phyloP scores from a whole-genome alignment of 2,113 vertebrate species.

The Calyptomena viridis region DNA sequence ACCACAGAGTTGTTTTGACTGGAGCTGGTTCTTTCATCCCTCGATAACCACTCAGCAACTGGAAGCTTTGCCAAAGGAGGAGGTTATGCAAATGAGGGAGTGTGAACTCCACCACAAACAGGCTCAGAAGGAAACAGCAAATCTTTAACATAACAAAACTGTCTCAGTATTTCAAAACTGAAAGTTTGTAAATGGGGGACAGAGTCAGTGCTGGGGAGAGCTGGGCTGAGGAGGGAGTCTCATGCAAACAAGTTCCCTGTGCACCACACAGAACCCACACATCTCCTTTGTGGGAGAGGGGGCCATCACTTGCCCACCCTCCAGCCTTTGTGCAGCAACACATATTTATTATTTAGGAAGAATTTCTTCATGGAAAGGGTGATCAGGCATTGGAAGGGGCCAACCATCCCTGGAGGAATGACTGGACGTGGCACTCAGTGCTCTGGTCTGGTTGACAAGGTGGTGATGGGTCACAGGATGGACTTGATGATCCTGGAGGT shows the following conservation, averaged over 20 bases:
- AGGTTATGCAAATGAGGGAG: neutral
- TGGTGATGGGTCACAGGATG: neutral
- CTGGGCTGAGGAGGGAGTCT: neutral
- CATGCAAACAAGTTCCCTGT: neutral
- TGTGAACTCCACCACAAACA: neutral
- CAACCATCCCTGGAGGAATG: neutral
- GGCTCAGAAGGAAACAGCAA: neutral
- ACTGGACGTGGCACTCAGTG: neutral
- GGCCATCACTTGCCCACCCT: neutral
- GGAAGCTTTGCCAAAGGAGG: neutral
- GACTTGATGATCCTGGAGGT: neutral
- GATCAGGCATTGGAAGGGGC: too few relatives aligned
- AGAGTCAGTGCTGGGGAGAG: neutral
- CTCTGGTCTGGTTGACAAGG: neutral
- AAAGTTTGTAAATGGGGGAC: neutral
- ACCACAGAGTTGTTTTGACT: slow-evolving; percentile 51
- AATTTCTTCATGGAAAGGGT: neutral
- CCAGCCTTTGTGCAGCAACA: neutral
- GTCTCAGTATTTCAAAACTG: neutral
- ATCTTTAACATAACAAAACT: neutral
- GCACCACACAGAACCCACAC: neutral
- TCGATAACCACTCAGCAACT: neutral
- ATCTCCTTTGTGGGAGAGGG: too few relatives aligned
- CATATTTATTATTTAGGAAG: neutral
- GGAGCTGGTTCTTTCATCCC: neutral